A percentile compares a stretch with the other conserved stretches of the same genome.
These are phyloP conservation scores for Proteles cristata DNA, from an alignment of 2,113 vertebrate species.

Conservation along the genomic window DNA sequence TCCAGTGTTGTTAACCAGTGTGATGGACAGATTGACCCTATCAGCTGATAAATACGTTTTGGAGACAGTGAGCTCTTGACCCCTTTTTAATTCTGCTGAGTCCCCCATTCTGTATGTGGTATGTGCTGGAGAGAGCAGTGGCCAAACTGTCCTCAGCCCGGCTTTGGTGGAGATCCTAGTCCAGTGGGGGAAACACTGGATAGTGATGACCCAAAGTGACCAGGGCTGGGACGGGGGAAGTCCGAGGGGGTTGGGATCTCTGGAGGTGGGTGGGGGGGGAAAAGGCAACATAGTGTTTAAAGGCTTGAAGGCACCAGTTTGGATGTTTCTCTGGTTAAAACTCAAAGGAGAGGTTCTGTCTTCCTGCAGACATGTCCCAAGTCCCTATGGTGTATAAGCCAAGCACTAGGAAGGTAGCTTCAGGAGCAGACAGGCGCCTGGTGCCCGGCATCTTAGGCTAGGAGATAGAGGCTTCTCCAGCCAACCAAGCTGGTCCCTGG, in stretches of 20 bases:
- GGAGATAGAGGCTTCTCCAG: background rate
- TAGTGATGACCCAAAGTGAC: background rate
- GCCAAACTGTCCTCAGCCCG: background rate
- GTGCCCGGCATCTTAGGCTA: background rate
- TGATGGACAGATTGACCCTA: background rate
- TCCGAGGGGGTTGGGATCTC: background rate
- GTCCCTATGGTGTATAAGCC: background rate
- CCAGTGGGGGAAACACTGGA: background rate
- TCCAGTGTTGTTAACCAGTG: background rate
- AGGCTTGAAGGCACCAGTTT: background rate
- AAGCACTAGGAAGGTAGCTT: background rate
- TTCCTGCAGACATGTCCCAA: background rate
- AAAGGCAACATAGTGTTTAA: background rate
- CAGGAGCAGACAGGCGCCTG: background rate
- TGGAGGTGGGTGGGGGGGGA: background rate
- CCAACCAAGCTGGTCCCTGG: background rate
- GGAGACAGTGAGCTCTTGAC: background rate
- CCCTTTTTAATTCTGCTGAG: background rate
- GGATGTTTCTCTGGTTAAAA: conserved; percentile 5
- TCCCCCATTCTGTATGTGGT: background rate
- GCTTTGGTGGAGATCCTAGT: background rate
- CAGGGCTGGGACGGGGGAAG: background rate
- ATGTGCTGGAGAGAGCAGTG: background rate
- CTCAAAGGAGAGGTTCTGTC: background rate
- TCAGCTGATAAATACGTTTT: background rate